phyloP scores from a whole-genome alignment of 2,888 invertebrate genomes.

The Rhopalosiphum nymphaeae region DNA sequence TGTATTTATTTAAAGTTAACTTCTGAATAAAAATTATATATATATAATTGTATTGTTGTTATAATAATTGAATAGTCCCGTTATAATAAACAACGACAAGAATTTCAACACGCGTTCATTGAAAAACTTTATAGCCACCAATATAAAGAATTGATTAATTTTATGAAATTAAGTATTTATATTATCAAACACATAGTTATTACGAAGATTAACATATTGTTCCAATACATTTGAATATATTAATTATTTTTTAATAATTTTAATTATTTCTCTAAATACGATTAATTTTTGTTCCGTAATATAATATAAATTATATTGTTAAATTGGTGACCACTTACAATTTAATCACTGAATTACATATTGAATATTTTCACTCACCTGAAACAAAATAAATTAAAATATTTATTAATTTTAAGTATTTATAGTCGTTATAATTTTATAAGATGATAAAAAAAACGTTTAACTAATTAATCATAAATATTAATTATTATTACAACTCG shows the following conservation, averaged over 20 bases:
- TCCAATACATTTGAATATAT: background rate
- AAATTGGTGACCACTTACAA: background rate
- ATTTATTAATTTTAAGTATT: background rate
- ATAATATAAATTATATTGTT: background rate
- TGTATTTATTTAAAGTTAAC: too few relatives aligned
- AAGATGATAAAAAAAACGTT: background rate
- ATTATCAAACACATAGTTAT: background rate
- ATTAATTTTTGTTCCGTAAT: background rate
- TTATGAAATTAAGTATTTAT: background rate
- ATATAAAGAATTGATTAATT: background rate
- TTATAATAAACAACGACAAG: background rate
- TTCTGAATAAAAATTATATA: too few relatives aligned
- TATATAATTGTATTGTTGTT: too few relatives aligned
- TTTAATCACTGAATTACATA: background rate
- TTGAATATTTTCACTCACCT: background rate
- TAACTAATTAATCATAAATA: background rate
- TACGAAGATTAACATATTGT: background rate
- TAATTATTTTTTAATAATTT: background rate
- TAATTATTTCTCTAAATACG: background rate
- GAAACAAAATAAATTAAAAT: conserved; percentile 5
- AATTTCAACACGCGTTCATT: background rate
- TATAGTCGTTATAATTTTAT: background rate
- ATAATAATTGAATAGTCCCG: background rate
- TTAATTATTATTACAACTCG: background rate
- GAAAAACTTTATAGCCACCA: background rate